Evolutionary conservation across 2,113 vertebrate genomes (phyloP).

Genomic region (Ciconia stormi): DNA sequence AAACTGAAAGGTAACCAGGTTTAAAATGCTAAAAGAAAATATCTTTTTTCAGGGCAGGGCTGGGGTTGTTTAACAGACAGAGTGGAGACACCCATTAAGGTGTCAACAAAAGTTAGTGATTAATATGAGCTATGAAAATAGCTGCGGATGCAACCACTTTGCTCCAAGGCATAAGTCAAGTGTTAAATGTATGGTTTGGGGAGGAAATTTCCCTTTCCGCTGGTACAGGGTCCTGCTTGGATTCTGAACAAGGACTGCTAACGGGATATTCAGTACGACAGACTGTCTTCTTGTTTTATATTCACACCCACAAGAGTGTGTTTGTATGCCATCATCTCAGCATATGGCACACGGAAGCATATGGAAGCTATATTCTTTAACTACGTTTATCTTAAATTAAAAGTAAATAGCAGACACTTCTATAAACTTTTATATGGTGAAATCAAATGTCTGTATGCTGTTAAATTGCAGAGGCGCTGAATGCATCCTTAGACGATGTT

Average conservation of each 20-base stretch:
- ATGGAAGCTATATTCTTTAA: slow-evolving; percentile 41
- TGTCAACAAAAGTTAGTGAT: accelerated
- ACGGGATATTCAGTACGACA: background rate
- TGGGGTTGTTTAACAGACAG: background rate
- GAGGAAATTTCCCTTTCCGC: background rate
- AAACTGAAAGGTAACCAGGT: background rate
- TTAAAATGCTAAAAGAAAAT: background rate
- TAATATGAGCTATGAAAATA: background rate
- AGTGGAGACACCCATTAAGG: background rate
- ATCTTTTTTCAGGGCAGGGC: background rate
- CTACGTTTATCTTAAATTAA: slow-evolving; percentile 15
- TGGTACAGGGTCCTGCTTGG: background rate
- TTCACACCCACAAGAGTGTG: background rate
- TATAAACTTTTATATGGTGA: slow-evolving; percentile 33
- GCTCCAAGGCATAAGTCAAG: background rate
- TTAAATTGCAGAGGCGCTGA: background rate
- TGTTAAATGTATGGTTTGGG: background rate
- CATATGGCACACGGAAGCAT: background rate
- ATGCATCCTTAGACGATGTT: background rate
- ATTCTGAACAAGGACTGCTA: background rate
- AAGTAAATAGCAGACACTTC: slow-evolving; percentile 29
- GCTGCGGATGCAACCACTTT: background rate
- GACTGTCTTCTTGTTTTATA: background rate
- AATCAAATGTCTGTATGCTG: slow-evolving; percentile 15
- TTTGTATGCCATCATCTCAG: background rate